Conservation (phyloP, 2,113 vertebrate species). For the Vidua macroura region DNA sequence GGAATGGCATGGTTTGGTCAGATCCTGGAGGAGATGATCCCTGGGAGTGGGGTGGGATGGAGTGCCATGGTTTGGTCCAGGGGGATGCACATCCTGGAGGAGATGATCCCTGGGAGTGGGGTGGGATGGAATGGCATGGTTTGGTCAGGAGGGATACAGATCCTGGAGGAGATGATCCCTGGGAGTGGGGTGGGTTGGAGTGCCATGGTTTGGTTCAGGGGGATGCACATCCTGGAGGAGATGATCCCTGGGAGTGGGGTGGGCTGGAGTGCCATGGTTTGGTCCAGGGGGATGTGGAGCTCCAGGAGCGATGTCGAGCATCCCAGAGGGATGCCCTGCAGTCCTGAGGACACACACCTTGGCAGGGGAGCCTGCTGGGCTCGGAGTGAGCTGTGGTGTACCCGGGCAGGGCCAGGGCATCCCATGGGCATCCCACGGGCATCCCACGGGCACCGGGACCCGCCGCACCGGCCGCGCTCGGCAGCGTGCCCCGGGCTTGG, state of each 20-base stretch:
- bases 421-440: fast-evolving
- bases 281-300: neutral
- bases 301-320: neutral
- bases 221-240: neutral
- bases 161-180: no score
- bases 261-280: fast-evolving
- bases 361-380: fast-evolving
- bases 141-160: no score
- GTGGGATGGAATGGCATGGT: no score
- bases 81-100: no score
- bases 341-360: neutral
- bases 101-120: no score
- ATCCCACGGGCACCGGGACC: fast-evolving
- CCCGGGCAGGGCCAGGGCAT: neutral
- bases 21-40: neutral
- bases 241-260: fast-evolving
- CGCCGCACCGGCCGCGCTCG: fast-evolving
- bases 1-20: fast-evolving
- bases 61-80: no score
- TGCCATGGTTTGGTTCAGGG: neutral
- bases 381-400: fast-evolving
- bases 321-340: neutral
- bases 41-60: neutral
- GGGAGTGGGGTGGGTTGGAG: no score
- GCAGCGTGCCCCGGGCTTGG: neutral